A percentile compares a stretch with the other conserved stretches of the same genome.
phyloP scores from a whole-genome alignment of 2,797 vertebrate species.

The Cyclura pinguis region DNA sequence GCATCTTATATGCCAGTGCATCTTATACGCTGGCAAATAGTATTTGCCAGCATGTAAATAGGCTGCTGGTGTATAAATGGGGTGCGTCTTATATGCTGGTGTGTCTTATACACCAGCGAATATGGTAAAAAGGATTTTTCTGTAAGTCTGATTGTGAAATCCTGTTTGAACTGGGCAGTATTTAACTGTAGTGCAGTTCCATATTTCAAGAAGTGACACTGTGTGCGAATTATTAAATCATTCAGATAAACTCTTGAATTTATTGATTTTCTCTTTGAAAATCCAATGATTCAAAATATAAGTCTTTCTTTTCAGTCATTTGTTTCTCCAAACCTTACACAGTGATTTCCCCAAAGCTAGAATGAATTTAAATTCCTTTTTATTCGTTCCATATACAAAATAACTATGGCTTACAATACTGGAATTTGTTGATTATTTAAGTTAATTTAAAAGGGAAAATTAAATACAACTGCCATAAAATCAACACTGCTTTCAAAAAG shows the following conservation, averaged over 20 bases:
- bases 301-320: neutral
- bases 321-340: neutral
- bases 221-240: no score
- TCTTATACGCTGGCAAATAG: no score
- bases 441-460: neutral
- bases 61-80: no score
- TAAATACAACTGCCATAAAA: neutral
- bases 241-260: neutral
- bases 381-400: neutral
- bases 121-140: neutral
- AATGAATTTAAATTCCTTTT: neutral
- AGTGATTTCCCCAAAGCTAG: neutral
- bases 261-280: neutral
- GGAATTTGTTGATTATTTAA: neutral
- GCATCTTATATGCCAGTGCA: no score
- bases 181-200: neutral
- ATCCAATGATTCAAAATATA: neutral
- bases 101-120: no score
- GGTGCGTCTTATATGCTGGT: no score
- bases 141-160: neutral
- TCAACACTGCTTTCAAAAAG: neutral
- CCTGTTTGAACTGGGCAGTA: neutral
- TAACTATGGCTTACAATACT: neutral
- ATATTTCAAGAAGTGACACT: neutral
- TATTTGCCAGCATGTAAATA: no score